Evolutionary conservation across 2,797 vertebrate species (phyloP).

Genomic region (Melopsittacus undulatus): DNA sequence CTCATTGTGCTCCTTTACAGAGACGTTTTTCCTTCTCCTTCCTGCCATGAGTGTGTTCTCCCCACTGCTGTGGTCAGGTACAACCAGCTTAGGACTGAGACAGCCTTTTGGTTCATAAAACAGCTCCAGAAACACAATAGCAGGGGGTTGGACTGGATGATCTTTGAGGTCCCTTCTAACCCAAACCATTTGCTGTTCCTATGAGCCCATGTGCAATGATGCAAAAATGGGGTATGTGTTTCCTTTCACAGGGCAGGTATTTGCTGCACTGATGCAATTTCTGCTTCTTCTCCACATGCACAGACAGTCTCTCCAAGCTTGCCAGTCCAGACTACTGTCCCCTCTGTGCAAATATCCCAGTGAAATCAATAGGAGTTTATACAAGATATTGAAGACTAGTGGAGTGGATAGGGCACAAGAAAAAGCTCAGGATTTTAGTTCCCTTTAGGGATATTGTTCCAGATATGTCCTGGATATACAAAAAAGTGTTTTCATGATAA

Average conservation of each 20-base stretch:
- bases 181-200: no score
- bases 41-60: not conserved
- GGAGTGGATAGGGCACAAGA: not conserved
- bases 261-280: not conserved
- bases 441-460: not conserved
- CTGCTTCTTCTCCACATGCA: not conserved
- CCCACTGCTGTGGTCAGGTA: not conserved
- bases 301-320: not conserved
- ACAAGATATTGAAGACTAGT: not conserved
- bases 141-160: no score
- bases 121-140: not conserved
- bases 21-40: not conserved
- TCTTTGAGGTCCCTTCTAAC: no score
- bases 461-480: fast-evolving
- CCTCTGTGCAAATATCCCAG: not conserved
- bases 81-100: not conserved
- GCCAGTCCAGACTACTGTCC: not conserved
- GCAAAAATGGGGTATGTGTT: not conserved
- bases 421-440: not conserved
- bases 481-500: not conserved
- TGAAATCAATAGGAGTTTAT: not conserved
- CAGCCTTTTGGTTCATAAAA: not conserved
- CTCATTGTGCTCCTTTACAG: not conserved
- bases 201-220: fast-evolving
- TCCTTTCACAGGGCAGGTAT: not conserved